Evolutionary conservation across 23 tunicate species (phyloP), one percentile per base, ranked within the genome.

Genomic region (Ciona savignyi): DNA sequence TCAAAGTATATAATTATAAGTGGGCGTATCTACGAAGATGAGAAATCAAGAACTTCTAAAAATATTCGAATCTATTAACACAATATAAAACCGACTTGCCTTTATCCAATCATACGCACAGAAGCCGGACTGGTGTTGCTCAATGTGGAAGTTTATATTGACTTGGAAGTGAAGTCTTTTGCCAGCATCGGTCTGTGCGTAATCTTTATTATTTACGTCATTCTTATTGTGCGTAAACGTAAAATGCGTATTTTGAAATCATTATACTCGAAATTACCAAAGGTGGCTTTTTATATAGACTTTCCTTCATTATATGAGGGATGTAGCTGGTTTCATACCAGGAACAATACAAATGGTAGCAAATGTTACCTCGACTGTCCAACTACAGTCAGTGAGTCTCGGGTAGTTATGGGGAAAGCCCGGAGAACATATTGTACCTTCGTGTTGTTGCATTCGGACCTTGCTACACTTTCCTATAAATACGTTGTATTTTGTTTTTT

Each of bases 381-480:
- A 80, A 4, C 30, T 48, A 26, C 84, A 80, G 15, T 80, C 70
- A 21, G 84, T 80, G 9, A 51, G 25, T 0, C 70, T 32, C 11
- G 84, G 77, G 63, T 80, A 80, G 32, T 25, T 34, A 15, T 3
- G 23, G 1, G 84, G 84, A 51, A 20, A 80, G 1, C 84, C 84
- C 4, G 84, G 84, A 1, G 76, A 70, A 0, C 32, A 25, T 30
- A 80, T 56, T 23, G 21, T 23, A 60, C 84, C 84, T 1, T 27
- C 27, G 2, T 70, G 33, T 15, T 71, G 56, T 32, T 1, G 32
- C 4, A 80, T 25, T 1, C 63, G 0, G 4, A 30, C 63, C 25
- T 61, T 72, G 1, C 22, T 23, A 51, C 84, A 80, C 27, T 80
- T 77, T 0, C 83, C 84, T 70, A 19, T 29, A 66, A n/a, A n/a